Evolutionary conservation across 2,888 invertebrate genomes (phyloP).

Genomic region (Rapana venosa): DNA sequence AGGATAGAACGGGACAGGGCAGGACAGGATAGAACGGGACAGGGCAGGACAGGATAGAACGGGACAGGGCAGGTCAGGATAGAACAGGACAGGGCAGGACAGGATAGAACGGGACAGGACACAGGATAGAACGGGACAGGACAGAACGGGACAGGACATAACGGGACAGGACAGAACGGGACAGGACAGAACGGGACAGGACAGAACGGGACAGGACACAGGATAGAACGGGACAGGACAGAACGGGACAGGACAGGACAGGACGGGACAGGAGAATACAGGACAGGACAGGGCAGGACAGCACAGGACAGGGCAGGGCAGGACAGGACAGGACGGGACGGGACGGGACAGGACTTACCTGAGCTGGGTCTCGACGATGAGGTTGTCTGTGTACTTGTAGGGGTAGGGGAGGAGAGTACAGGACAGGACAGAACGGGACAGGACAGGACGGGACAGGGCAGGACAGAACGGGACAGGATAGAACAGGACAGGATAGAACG

Average conservation of each 20-base stretch:
- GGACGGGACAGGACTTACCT: not conserved
- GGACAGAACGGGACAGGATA: not conserved
- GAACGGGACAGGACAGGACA: not conserved
- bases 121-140: too few relatives aligned
- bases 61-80: too few relatives aligned
- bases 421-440: not conserved
- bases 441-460: not conserved
- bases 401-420: slow-evolving; percentile 43
- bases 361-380: slow-evolving; percentile 48
- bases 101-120: not conserved
- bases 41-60: too few relatives aligned
- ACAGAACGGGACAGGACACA: not conserved
- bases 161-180: not conserved
- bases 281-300: not conserved
- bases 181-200: not conserved
- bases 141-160: too few relatives aligned
- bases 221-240: not conserved
- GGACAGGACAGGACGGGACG: not conserved
- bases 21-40: not conserved
- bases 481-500: not conserved
- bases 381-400: slow-evolving; percentile 54
- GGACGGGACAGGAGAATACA: not conserved
- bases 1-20: too few relatives aligned
- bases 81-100: not conserved
- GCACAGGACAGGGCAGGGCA: not conserved